Evolutionary conservation across 2,888 invertebrate species (phyloP), one percentile per base, ranked within the genome.

Genomic region (Lasioglossum pauxillum): DNA sequence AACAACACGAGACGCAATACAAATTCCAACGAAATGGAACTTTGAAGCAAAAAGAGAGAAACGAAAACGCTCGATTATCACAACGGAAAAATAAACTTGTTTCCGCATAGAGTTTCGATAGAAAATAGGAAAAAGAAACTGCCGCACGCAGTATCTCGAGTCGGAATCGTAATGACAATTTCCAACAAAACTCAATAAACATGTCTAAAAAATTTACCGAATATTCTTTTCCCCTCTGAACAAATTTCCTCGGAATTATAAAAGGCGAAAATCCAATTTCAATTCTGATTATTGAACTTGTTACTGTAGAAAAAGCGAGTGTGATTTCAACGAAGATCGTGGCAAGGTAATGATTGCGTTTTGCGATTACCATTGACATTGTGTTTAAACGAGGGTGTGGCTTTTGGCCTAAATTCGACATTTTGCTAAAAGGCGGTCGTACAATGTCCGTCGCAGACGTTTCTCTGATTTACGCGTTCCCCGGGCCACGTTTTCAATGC

Each of bases 391-490:
- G 27, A 7, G 27, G 27, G 5, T 5, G 35, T 64, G 64, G 31
- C 12, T 69, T 69, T 69, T 23, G 38, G 38, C 35, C 69, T 69
- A 5, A 38, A 78, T 85, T 57, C 69, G 60, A n/a, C 74, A 31
- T 77, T 77, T 74, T n/a, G 31, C 46, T 49, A 76, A 73, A 78
- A 79, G 76, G 41, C 49, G 79, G 23, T 46, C 53, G 53, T n/a
- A 79, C 72, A 74, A 53, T 75, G 23, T 12, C 19, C 38, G 67
- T 44, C 31, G 69, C 79, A 79, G 44, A 75, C 49, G 35, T 60
- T 27, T 53, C 49, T 14, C 8, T 88, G 80, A 88, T 88, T 84
- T 85, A 88, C 82, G 16, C 19, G 69, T 46, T 35, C 69, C 1
- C 71, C 49, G 64, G 75, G 35, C 16, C 71, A 71, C 49, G 46